Evolutionary conservation across 2,113 vertebrate genomes (phyloP).

Genomic region (Leptodactylus fuscus): DNA sequence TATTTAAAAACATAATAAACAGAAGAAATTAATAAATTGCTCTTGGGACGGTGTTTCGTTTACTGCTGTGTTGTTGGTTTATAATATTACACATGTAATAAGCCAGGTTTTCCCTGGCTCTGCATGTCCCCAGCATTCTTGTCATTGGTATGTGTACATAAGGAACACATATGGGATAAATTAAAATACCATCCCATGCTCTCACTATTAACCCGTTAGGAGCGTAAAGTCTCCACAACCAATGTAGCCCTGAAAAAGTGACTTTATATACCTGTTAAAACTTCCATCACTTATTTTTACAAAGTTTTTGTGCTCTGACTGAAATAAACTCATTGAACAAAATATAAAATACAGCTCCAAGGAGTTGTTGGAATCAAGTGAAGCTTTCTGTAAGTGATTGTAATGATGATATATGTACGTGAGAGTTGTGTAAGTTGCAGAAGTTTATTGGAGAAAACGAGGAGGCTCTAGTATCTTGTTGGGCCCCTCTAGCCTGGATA

Average conservation of each 20-base stretch:
- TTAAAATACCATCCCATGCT: conserved; percentile 56
- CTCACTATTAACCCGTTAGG: conserved; percentile 46
- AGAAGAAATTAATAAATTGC: conserved; percentile 53
- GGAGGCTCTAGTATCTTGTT: no score
- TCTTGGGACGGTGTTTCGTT: conserved; percentile 37
- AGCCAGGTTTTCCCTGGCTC: conserved; percentile 15
- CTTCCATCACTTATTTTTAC: not conserved
- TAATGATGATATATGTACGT: no score
- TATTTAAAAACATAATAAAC: conserved; percentile 53
- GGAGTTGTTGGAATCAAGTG: no score
- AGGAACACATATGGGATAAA: conserved; percentile 46
- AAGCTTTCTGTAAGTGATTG: no score
- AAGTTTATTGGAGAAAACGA: no score
- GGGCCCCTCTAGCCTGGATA: no score
- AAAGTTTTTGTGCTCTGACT: no score
- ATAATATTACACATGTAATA: conserved; percentile 26
- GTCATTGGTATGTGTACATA: conserved; percentile 46
- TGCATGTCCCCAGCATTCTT: conserved; percentile 28
- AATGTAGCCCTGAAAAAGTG: not conserved
- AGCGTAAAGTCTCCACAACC: not conserved
- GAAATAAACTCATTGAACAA: no score
- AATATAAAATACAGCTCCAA: no score
- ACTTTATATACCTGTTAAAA: no score
- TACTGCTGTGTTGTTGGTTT: conserved; percentile 29
- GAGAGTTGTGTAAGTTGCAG: no score